These are phyloP conservation scores for Trichomalopsis sarcophagae DNA, from an alignment of 1,140 invertebrate genomes.

Conservation along the genomic window DNA sequence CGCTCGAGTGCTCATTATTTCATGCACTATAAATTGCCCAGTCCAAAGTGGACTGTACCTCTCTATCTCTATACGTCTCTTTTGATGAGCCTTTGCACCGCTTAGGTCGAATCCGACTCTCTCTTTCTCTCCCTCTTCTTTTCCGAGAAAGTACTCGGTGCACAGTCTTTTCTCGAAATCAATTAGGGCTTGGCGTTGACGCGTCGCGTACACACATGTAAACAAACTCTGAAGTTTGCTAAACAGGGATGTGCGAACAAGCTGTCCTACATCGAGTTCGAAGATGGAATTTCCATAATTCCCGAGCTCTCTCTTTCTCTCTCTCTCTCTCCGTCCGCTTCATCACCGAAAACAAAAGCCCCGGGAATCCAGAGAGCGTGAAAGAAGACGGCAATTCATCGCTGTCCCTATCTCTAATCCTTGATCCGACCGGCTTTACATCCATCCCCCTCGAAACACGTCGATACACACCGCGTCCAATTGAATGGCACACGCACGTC, in stretches of 20 bases:
- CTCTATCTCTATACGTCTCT: too few relatives aligned
- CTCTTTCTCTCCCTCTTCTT: neutral
- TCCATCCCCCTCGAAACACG: neutral
- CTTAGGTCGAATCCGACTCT: neutral
- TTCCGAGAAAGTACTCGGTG: too few relatives aligned
- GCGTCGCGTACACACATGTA: neutral
- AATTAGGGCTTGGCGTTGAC: neutral
- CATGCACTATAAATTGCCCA: conserved; percentile 1
- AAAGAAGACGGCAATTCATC: neutral
- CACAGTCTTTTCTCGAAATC: neutral
- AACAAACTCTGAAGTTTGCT: neutral
- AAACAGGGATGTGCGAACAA: neutral
- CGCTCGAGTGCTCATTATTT: conserved; percentile 24
- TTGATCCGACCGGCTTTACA: neutral
- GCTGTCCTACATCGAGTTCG: too few relatives aligned
- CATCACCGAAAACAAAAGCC: neutral
- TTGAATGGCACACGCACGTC: neutral
- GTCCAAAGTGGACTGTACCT: neutral
- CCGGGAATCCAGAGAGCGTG: neutral
- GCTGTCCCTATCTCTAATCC: neutral
- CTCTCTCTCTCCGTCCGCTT: too few relatives aligned
- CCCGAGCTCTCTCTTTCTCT: neutral
- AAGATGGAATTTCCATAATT: neutral
- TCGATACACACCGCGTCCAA: neutral
- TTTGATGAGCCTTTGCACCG: neutral